A percentile compares a stretch with the other conserved stretches of the same genome.
Conservation (phyloP, 2,797 vertebrate species). For the Cetoscarus ocellatus region DNA sequence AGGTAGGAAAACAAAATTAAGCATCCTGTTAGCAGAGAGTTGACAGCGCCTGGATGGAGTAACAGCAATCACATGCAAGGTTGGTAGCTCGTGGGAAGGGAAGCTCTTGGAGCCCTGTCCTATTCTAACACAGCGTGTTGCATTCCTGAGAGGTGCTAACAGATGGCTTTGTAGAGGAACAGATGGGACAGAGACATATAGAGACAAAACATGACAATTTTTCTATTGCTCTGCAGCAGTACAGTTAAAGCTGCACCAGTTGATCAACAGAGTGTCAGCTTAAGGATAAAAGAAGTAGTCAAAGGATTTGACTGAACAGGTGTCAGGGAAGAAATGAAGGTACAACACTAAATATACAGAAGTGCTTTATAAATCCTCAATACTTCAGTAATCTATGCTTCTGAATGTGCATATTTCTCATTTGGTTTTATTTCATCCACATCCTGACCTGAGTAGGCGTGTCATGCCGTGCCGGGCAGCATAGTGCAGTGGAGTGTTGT, state of each 20-base stretch:
- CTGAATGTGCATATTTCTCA: constrained; percentile 6
- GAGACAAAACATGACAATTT: constrained; percentile 43
- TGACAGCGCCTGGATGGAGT: constrained; percentile 6
- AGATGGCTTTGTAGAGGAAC: constrained; percentile 77
- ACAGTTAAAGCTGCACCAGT: constrained; percentile 5
- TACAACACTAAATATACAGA: neutral
- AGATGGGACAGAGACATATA: constrained; percentile 72
- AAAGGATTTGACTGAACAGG: constrained; percentile 1
- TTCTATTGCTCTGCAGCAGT: constrained; percentile 24
- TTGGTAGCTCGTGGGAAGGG: constrained; percentile 54
- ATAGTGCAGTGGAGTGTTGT: constrained; percentile 98
- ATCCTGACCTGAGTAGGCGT: constrained; percentile 93
- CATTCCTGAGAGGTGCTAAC: constrained; percentile 72
- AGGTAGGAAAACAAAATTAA: constrained; percentile 2
- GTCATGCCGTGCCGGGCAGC: constrained; percentile 97
- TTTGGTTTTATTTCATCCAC: constrained; percentile 1
- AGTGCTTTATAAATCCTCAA: no score
- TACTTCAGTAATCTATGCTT: neutral
- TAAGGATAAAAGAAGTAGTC: constrained; percentile 4
- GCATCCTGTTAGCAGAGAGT: constrained; percentile 5
- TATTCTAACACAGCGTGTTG: constrained; percentile 70
- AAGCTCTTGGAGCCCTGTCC: constrained; percentile 62
- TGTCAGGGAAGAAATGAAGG: neutral
- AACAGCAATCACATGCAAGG: constrained; percentile 38
- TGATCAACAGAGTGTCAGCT: constrained; percentile 6